phyloP scores from a whole-genome alignment of 1,140 invertebrate species.

The Amyelois transitella region DNA sequence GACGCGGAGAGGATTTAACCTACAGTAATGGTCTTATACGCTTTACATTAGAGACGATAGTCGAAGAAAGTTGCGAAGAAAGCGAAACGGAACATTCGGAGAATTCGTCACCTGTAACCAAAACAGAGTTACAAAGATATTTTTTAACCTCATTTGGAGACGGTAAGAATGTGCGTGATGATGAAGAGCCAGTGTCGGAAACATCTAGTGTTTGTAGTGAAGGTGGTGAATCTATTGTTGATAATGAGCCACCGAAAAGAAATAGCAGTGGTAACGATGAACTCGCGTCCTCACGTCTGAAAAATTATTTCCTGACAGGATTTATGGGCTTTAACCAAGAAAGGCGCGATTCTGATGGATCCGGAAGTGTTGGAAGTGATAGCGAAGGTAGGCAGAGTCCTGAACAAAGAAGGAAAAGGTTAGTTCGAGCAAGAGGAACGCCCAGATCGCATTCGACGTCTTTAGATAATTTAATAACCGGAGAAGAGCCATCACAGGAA shows the following conservation, averaged over 20 bases:
- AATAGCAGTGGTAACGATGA: conserved; percentile 78
- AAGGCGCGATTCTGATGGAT: conserved; percentile 86
- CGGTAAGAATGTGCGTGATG: conserved; percentile 75
- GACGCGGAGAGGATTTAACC: conserved; percentile 88
- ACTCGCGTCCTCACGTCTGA: conserved; percentile 86
- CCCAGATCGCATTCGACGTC: conserved; percentile 87
- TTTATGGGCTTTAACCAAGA: conserved; percentile 87
- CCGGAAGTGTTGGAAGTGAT: conserved; percentile 87
- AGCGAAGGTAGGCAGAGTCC: conserved; percentile 90
- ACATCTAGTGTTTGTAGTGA: conserved; percentile 91
- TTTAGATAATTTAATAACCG: conserved; percentile 82
- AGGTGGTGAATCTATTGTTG: conserved; percentile 80
- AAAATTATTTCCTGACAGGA: conserved; percentile 92
- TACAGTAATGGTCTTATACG: conserved; percentile 88
- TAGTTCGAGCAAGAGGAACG: conserved; percentile 86
- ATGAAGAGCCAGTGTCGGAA: conserved; percentile 87
- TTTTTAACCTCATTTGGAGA: conserved; percentile 90
- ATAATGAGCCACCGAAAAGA: conserved; percentile 72
- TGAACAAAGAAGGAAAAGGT: conserved; percentile 85
- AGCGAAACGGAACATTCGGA: conserved; percentile 84
- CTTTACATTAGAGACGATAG: conserved; percentile 93
- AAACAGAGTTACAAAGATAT: conserved; percentile 92
- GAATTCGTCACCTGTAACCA: conserved; percentile 79
- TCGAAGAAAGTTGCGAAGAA: conserved; percentile 95
- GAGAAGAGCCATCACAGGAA: conserved; percentile 74